These are phyloP conservation scores for Sphenodon punctatus DNA, from an alignment of 2,797 vertebrate species.

Conservation along the genomic window DNA sequence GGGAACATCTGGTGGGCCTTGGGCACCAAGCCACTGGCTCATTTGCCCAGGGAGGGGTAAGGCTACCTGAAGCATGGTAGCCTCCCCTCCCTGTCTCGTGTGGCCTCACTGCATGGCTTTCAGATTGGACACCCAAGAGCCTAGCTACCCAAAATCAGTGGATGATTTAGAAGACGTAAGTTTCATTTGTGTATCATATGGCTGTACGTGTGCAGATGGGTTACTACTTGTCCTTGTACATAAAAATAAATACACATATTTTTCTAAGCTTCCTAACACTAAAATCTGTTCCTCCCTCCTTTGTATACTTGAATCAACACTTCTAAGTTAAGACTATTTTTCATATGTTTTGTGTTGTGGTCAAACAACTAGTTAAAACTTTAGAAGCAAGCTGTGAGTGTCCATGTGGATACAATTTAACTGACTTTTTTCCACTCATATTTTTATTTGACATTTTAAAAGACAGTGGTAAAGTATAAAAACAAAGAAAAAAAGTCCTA, in stretches of 20 bases:
- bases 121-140: neutral
- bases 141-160: neutral
- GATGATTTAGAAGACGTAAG: constrained; percentile 4
- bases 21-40: too few relatives aligned
- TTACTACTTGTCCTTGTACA: neutral
- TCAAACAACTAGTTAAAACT: constrained; percentile 59
- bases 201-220: neutral
- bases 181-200: constrained; percentile 35
- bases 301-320: constrained; percentile 52
- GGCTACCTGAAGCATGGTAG: too few relatives aligned
- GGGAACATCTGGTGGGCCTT: too few relatives aligned
- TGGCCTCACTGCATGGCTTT: too few relatives aligned
- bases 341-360: constrained; percentile 62
- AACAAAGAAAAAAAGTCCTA: constrained; percentile 33
- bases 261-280: constrained; percentile 45
- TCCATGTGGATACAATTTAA: constrained; percentile 73
- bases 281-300: constrained; percentile 14
- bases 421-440: constrained; percentile 52
- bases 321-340: constrained; percentile 47
- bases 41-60: too few relatives aligned
- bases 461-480: constrained; percentile 57
- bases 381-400: constrained; percentile 58
- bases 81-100: too few relatives aligned
- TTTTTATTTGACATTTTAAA: constrained; percentile 71
- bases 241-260: constrained; percentile 12